These are phyloP conservation scores for Empidonax traillii DNA, from an alignment of 2,113 vertebrate genomes.

Conservation along the genomic window DNA sequence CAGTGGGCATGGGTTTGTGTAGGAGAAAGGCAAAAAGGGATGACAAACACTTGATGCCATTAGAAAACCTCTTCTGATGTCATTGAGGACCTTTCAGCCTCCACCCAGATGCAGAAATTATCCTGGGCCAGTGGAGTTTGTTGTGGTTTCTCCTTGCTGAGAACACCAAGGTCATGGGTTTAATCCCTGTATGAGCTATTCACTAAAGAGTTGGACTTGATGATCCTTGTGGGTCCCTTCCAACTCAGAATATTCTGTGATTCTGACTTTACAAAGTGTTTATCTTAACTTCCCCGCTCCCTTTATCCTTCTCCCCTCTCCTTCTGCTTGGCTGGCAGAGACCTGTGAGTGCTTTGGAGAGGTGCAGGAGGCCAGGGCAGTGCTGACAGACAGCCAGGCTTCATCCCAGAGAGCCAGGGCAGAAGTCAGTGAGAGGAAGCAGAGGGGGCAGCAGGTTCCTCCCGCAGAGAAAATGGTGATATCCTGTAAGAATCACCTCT, in stretches of 20 bases:
- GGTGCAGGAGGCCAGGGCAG: neutral
- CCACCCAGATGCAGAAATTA: constrained; percentile 5
- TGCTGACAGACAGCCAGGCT: neutral
- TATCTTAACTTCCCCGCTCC: neutral
- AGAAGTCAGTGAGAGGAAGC: neutral
- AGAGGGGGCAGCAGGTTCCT: neutral
- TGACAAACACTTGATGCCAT: neutral
- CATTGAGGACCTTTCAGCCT: neutral
- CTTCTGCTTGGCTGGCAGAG: neutral
- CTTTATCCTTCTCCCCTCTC: neutral
- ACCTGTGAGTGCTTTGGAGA: neutral
- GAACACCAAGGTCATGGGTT: neutral
- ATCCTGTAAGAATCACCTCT: neutral
- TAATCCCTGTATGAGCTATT: neutral
- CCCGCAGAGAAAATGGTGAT: neutral
- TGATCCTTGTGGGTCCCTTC: neutral
- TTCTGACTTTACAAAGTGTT: neutral
- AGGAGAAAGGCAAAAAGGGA: constrained; percentile 8
- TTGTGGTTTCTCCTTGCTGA: neutral
- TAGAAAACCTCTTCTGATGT: neutral
- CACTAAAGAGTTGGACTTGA: neutral
- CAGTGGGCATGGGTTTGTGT: neutral
- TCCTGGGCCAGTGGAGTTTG: neutral
- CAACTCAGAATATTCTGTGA: neutral
- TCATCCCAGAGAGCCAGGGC: neutral